A percentile compares a stretch with the other conserved stretches of the same genome.
Evolutionary conservation across 2,888 invertebrate species (phyloP).

Genomic region (Pseudeuparius sepicola): DNA sequence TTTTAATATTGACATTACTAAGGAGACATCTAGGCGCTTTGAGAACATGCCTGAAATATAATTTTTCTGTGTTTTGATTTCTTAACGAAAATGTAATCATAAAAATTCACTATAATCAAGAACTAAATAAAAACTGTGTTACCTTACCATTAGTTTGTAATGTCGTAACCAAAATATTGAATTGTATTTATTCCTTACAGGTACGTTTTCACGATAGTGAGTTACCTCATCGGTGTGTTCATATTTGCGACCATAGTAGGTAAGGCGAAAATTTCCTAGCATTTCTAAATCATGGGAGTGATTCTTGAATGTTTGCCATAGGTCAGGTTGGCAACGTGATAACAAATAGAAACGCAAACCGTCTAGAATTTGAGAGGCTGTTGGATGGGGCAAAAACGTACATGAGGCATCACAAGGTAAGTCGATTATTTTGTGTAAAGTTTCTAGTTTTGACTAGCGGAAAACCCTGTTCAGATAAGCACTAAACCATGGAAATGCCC

Average conservation of each 20-base stretch:
- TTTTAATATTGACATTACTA: no score
- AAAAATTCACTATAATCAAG: no score
- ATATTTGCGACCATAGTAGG: constrained; percentile 95
- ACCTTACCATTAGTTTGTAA: no score
- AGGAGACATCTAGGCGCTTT: no score
- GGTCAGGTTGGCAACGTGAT: constrained; percentile 97
- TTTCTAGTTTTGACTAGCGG: no score
- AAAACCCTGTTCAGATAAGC: no score
- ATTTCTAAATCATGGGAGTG: constrained; percentile 4
- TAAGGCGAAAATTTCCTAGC: no score
- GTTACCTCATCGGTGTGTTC: constrained; percentile 94
- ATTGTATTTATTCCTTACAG: constrained; percentile 52
- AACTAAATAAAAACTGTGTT: no score
- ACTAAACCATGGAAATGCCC: no score
- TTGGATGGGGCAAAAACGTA: constrained; percentile 94
- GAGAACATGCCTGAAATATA: no score
- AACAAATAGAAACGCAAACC: constrained; percentile 91
- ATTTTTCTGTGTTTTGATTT: constrained; percentile 21
- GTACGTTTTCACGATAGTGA: constrained; percentile 93
- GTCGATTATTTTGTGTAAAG: constrained; percentile 1
- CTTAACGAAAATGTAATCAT: constrained; percentile 25
- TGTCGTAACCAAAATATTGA: no score
- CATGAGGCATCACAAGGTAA: constrained; percentile 90
- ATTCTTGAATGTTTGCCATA: constrained; percentile 31
- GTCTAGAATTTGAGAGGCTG: constrained; percentile 88